Base-by-base conservation (phyloP, 2,797 vertebrate species). In the Chaunax sp. region DNA sequence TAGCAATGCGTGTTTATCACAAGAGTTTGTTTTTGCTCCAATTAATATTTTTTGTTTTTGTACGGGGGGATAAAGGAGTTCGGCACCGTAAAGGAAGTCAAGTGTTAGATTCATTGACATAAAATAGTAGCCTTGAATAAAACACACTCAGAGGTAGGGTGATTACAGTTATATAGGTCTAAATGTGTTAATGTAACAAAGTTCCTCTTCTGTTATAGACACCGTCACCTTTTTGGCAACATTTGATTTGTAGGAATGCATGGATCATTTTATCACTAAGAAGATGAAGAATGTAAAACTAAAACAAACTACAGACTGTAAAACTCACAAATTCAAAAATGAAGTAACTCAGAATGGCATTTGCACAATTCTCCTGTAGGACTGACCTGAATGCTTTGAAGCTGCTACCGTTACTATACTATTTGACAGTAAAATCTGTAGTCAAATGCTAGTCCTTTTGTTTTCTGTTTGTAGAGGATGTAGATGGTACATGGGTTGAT, bases 31-130 rank as follows among this genome's bases (percentile, higher is more conserved):
- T 40, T 44, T 37, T 3, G 9, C 9, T 23, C 52, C 33, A 38
- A 11, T 59, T 47, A 25, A 46, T 64, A 40, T 37, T 76, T 65
- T 45, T 15, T 70, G 45, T 69, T 75, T 9, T n/a, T 0, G 0
- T 56, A 69, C 67, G 63, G 76, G 44, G 44, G 56, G 19, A 75
- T 52, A 45, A 30, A 60, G 58, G 52, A 82, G 71, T 51, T 63
- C 37, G 28, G 15, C 38, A 58, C 37, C 26, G 14, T 15, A 22
- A 43, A 38, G 35, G 28, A 51, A 49, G 4, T 11, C 14, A 38
- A 35, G 28, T 30, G 28, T 30, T 30, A 37, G 7, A 37, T 16
- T 33, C 3, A 3, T 49, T 2, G 20, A 30, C 28, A 30, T 19
- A 3, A 46, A 57, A 33, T 10, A 38, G 0, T 55, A 22, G 25